Conservation (phyloP, 1,140 invertebrate genomes). For the Babylonia areolata region DNA sequence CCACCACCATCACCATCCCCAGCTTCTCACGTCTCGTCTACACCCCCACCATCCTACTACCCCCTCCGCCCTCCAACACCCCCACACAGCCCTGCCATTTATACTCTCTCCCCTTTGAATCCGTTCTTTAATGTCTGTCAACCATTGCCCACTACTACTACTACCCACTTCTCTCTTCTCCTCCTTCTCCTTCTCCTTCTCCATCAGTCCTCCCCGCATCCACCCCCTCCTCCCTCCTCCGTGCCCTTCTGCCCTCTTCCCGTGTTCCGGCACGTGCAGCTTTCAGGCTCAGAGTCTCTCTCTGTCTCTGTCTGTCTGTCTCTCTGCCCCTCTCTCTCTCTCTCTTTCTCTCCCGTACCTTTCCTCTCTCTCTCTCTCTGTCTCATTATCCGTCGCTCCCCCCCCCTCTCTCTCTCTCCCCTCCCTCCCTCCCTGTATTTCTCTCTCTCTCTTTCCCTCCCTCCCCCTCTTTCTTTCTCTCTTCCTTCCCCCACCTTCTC, state of each 20-base stretch:
- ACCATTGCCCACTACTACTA: neutral
- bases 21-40: neutral
- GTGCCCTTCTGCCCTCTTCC: neutral
- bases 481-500: too few relatives aligned
- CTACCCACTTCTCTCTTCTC: neutral
- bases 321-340: too few relatives aligned
- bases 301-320: neutral
- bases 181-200: constrained; percentile 5
- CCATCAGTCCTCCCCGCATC: constrained; percentile 4
- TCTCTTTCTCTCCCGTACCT: too few relatives aligned
- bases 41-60: neutral
- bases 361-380: too few relatives aligned
- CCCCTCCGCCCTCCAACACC: neutral
- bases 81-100: neutral
- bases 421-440: too few relatives aligned
- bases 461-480: too few relatives aligned
- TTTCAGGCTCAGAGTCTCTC: neutral
- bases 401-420: too few relatives aligned
- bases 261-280: neutral
- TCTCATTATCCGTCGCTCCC: too few relatives aligned
- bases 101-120: neutral
- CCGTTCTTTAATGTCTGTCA: neutral
- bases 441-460: too few relatives aligned
- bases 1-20: neutral
- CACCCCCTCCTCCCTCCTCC: constrained; percentile 26